Conservation (phyloP, 2,797 vertebrate species). For the Taeniopygia guttata region DNA sequence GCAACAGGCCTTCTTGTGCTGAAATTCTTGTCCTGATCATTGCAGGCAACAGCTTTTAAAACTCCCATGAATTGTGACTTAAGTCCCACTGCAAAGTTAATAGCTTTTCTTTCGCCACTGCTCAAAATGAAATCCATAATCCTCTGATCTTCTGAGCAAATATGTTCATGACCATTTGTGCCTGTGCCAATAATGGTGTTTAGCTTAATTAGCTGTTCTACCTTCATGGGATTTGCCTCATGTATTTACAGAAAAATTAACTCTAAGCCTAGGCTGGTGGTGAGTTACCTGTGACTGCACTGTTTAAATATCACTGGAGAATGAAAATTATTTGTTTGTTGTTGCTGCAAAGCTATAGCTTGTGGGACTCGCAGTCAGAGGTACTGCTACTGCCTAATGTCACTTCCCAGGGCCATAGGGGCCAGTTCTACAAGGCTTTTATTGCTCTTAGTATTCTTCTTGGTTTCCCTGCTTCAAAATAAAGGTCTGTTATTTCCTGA, state of each 20-base stretch:
- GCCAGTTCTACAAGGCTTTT: neutral
- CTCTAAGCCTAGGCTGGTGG: neutral
- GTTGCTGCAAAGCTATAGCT: neutral
- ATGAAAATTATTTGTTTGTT: neutral
- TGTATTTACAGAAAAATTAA: neutral
- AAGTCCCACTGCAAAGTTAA: neutral
- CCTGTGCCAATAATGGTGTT: neutral
- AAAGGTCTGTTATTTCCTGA: slow-evolving; percentile 8
- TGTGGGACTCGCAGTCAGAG: neutral
- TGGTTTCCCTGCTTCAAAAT: neutral
- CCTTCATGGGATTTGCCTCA: neutral
- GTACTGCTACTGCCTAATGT: fast-evolving
- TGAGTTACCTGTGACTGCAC: neutral
- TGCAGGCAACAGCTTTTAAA: neutral
- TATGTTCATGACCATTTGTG: neutral
- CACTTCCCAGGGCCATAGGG: neutral
- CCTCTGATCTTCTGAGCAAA: neutral
- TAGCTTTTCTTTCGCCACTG: neutral
- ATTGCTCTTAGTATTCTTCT: neutral
- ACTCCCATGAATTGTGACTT: neutral
- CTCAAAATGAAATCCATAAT: neutral
- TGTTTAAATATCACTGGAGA: neutral
- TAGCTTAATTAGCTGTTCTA: neutral
- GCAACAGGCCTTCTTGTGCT: neutral
- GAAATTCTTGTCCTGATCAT: neutral